Percentiles rank a stretch among this genome's conserved stretches.
phyloP scores from a whole-genome alignment of 2,797 vertebrate species.

The Neopelma chrysocephalum region DNA sequence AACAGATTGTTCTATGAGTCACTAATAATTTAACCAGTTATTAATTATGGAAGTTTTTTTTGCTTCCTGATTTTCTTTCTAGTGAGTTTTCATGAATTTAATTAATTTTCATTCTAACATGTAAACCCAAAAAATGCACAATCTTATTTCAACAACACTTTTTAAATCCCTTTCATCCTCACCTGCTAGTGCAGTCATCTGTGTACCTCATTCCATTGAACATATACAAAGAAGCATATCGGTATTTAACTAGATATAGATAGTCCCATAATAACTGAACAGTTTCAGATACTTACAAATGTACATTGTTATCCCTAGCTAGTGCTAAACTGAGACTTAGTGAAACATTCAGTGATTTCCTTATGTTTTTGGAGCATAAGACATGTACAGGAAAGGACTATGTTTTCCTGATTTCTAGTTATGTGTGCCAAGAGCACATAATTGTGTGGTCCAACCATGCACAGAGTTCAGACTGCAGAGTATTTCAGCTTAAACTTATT shows the following conservation, averaged over 20 bases:
- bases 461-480: neutral
- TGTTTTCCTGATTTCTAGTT: neutral
- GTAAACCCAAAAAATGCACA: neutral
- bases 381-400: neutral
- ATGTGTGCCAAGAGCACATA: neutral
- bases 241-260: neutral
- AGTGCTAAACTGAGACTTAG: neutral
- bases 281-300: neutral
- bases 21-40: neutral
- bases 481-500: neutral
- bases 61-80: neutral
- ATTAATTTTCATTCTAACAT: neutral
- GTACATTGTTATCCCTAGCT: neutral
- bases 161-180: neutral
- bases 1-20: rapidly evolving
- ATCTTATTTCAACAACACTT: neutral
- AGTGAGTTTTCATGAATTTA: neutral
- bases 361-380: neutral
- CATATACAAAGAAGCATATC: neutral
- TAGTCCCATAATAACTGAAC: neutral
- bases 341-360: neutral
- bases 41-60: neutral
- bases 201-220: neutral
- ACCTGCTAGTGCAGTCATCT: neutral
- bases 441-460: neutral